phyloP scores from a whole-genome alignment of 2,797 vertebrate genomes.

The Tokudaia tokunoshimensis region DNA sequence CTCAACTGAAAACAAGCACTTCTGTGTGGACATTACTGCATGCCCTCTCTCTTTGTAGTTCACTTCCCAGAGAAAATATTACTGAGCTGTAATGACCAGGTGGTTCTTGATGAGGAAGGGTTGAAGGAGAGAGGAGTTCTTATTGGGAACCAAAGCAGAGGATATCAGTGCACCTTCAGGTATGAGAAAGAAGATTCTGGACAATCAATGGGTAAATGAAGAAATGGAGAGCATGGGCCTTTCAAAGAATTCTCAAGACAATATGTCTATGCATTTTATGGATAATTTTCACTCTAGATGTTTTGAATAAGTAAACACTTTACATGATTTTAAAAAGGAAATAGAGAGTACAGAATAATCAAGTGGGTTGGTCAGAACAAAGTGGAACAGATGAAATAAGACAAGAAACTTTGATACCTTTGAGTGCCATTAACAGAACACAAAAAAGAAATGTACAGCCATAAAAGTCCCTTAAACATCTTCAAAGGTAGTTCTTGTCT shows the following conservation, averaged over 20 bases:
- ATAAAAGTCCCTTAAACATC: constrained; percentile 22
- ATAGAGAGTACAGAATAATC: not conserved
- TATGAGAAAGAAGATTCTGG: not conserved
- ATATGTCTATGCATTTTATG: not conserved
- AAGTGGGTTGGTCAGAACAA: not conserved
- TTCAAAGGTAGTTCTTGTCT: not conserved
- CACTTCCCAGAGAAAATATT: not conserved
- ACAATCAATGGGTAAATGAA: not conserved
- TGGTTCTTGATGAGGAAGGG: not conserved
- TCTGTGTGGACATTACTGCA: not conserved
- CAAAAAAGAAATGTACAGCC: constrained; percentile 13
- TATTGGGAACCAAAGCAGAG: not conserved
- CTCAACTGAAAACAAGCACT: not conserved
- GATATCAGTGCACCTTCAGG: not conserved
- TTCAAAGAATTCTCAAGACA: not conserved
- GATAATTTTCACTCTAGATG: constrained; percentile 9
- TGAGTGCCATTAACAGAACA: not conserved
- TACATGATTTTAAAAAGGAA: not conserved
- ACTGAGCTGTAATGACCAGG: not conserved
- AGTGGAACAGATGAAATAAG: not conserved
- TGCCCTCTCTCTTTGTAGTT: not conserved
- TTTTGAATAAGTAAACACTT: constrained; percentile 33
- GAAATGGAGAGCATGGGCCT: not conserved
- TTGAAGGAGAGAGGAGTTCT: not conserved
- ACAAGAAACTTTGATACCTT: not conserved